Percentiles rank a stretch among this genome's conserved stretches.
phyloP scores from a whole-genome alignment of 2,797 vertebrate genomes.

The Sebastiscus tertius region DNA sequence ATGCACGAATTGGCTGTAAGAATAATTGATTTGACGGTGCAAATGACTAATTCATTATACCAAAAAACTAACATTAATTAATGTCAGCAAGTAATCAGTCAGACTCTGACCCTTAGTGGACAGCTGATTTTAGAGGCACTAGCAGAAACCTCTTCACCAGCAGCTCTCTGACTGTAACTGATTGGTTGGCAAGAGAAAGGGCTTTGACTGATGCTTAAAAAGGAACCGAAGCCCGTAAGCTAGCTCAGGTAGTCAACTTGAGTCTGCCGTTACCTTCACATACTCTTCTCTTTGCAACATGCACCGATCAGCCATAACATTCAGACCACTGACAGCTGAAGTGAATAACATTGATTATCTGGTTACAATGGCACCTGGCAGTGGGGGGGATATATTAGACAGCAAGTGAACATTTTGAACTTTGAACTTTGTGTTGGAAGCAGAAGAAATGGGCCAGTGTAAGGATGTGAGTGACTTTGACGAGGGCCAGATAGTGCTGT shows the following conservation, averaged over 20 bases:
- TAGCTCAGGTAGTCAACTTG: not conserved
- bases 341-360: no score
- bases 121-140: not conserved
- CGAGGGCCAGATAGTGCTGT: no score
- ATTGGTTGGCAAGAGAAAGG: not conserved
- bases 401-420: no score
- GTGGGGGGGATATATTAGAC: no score
- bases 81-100: not conserved
- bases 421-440: no score
- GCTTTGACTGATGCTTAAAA: not conserved
- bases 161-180: constrained; percentile 1
- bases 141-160: not conserved
- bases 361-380: no score
- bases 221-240: not conserved
- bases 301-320: not conserved
- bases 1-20: not conserved
- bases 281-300: not conserved
- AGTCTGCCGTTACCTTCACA: not conserved
- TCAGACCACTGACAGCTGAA: no score
- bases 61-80: not conserved
- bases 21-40: not conserved
- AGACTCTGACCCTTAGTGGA: not conserved
- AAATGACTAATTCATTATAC: not conserved
- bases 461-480: no score
- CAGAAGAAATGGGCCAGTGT: no score